Evolutionary conservation across 2,888 invertebrate species (phyloP), one percentile per base, ranked within the genome.

Genomic region (Cerceris ruficornis): DNA sequence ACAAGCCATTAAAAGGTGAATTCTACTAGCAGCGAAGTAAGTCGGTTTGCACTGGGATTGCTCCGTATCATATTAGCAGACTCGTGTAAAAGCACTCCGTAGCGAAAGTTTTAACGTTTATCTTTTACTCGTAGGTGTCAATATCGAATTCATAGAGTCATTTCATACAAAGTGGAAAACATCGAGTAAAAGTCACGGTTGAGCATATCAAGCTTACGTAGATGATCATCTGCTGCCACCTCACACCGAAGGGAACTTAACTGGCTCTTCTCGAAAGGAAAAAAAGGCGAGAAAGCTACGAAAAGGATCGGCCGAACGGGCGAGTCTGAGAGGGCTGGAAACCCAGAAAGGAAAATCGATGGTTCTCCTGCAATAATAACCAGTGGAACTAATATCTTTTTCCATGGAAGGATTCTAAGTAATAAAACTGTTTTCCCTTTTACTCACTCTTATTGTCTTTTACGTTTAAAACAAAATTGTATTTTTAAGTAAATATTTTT

Each of bases 81-180:
- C n/a, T n/a, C n/a, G n/a, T n/a, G n/a, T n/a, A n/a, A n/a, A n/a
- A n/a, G n/a, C n/a, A n/a, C n/a, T n/a, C n/a, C n/a, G n/a, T n/a
- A n/a, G n/a, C n/a, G n/a, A n/a, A n/a, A 28, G 28, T 28, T 28
- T 28, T 8, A 46, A 46, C 6, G 13, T 52, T 13, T 52, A 52
- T n/a, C 8, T 41, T 11, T 55, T 13, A 13, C 55, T 69, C 70
- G 11, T 86, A 94, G 97, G 98, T 17, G 95, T 98, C 64, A 95
- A 96, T 86, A 94, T 97, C 69, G 96, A 98, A 92, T 95, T 96
- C 89, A 96, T 98, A 85, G 95, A 95, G 85, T 95, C 95, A 84
- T 98, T 98, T 94, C 96, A 96, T 93, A 93, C 95, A 60, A 97
- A 97, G 93, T 98, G 97, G 96, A 97, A 97, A 91, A 95, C 96